Evolutionary conservation across 1,140 invertebrate genomes (phyloP), one percentile per base, ranked within the genome.

Genomic region (Metaphire vulgaris): DNA sequence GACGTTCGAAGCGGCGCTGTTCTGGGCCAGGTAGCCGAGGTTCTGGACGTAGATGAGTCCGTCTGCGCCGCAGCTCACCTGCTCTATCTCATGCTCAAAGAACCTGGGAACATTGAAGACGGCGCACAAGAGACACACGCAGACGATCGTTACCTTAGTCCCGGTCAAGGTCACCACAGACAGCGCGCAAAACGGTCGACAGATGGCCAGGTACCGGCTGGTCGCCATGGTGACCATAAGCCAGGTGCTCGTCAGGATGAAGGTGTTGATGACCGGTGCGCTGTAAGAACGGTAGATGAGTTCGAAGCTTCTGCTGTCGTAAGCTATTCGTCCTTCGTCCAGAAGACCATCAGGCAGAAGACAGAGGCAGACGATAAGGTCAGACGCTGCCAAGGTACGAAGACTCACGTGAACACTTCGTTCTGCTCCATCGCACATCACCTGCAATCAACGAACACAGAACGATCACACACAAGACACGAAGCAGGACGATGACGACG

Each of bases 201-300:
- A 85, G 1, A 85, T 83, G 32, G 83, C 84, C 34, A 84, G 70
- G 76, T 85, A 85, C 15, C 84, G 76, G 68, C 83, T 82, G 0
- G 80, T 83, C 1, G 84, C 84, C 84, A 85, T 84, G 30, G 82
- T 80, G 29, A 85, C 84, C 34, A 82, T 85, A 21, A 85, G 79
- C 83, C 82, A 83, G 6, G 84, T 85, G 77, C 82, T 83, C 64
- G 80, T 81, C 21, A 84, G 79, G 72, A 85, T 85, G 79, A 85
- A 84, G 33, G 82, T 79, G 21, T 83, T 85, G 66, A 85, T 84
- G 34, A 83, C 76, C 21, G 82, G 80, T 31, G 76, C 76, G 68
- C 81, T 77, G 75, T 73, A 76, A 21, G 75, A 72, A 21, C 33
- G 26, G 41, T 76, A 76, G n/a, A 76, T 33, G 15, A 76, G 69